Base-by-base conservation (phyloP, 1,140 invertebrate genomes). In the Euglossa dilemma region DNA sequence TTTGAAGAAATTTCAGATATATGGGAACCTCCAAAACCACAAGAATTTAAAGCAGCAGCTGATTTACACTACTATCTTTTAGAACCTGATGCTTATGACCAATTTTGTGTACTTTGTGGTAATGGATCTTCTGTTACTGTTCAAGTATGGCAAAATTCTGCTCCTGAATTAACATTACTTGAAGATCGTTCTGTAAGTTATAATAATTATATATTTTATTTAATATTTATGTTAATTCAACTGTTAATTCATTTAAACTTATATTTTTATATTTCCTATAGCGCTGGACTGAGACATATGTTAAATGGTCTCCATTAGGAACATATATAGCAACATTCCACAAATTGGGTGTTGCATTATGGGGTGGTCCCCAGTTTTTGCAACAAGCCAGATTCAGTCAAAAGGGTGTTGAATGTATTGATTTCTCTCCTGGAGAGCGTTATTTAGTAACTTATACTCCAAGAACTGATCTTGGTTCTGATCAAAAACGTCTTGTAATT, bases 371-470 rank as follows among this genome's bases (percentile, higher is more conserved):
- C 54, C 97, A 97, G 85, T 99, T 99, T 94, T 96, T 96, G 14
- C 98, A 99, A 93, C 97, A 99, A 84, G 97, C 97, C 91, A 97
- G 97, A 90, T 99, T 99, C 93, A 96, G 96, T 80, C 99, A 99
- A 93, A 95, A 96, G 5, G 97, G 97, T 88, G 99, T 99, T 2
- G 98, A 99, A 89, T 98, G 98, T 85, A 98, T 99, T 79, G 99
- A 99, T 88, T 99, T 99, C 93, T 99, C 99, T 63, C 99, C 99
- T 0, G 98, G 97, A 94, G 99, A 99, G 95, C 98, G 98, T 94
- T 99, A 99, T 93, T 93, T 99, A 63, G 98, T 99, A 0, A 98
- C 98, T 0, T 99, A 98, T 93, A 97, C 98, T 84, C 96, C 98
- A 12, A 94, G 96, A 85, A 94, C 96, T 69, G 96, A 98, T 91